Conservation (phyloP, 2,113 vertebrate genomes). For the zebrafish (Danio rerio) region GRCz12tu NC_133180.1:10885501-10886000, state of each 20-base stretch:
- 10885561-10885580: constrained; percentile 64
- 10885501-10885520: constrained; percentile 58
- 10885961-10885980: constrained; percentile 70
- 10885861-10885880: constrained; percentile 76
- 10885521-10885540: constrained; percentile 63
- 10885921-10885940: constrained; percentile 66
- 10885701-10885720: constrained; percentile 28
- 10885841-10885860: constrained; percentile 38
- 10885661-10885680: constrained; percentile 26
- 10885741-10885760: constrained; percentile 25
- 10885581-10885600: constrained; percentile 66
- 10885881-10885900: constrained; percentile 71
- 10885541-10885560: constrained; percentile 67
- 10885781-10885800: constrained; percentile 18
- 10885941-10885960: constrained; percentile 67
- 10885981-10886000: constrained; percentile 70
- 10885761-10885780: not conserved
- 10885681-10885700: constrained; percentile 23
- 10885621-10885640: constrained; percentile 62
- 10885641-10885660: constrained; percentile 46
- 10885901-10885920: constrained; percentile 71
- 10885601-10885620: constrained; percentile 69
- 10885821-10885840: constrained; percentile 69
- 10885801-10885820: constrained; percentile 72
- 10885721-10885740: constrained; percentile 21